Percentiles rank a stretch among this genome's conserved stretches.
phyloP scores from a whole-genome alignment of 2,797 vertebrate genomes.

The Hyperoplus lanceolatus region DNA sequence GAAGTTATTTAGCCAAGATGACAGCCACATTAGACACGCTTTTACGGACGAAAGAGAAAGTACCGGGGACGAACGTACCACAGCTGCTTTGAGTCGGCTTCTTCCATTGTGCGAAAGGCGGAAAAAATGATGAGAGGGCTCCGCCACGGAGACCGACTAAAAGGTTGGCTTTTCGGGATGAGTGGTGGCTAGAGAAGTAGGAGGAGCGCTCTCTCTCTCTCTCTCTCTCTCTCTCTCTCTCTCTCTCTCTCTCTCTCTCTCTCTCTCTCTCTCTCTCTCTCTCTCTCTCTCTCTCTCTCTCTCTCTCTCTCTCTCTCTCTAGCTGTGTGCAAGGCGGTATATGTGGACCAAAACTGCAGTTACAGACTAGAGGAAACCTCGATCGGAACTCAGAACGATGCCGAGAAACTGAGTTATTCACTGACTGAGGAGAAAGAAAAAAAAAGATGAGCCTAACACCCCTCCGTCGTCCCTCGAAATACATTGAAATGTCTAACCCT shows the following conservation, averaged over 20 bases:
- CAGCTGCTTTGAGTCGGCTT: conserved; percentile 63
- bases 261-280: conserved; percentile 44
- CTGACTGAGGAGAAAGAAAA: neutral
- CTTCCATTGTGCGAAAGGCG: conserved; percentile 63
- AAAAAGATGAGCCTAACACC: neutral
- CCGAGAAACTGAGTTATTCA: conserved; percentile 35
- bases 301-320: conserved; percentile 37
- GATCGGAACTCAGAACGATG: conserved; percentile 26
- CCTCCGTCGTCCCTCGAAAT: neutral
- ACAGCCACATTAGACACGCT: conserved; percentile 27
- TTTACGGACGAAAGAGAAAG: conserved; percentile 45
- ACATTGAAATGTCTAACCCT: neutral
- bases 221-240: conserved; percentile 45
- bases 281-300: conserved; percentile 44
- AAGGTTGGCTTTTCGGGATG: conserved; percentile 60
- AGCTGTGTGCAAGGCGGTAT: conserved; percentile 50
- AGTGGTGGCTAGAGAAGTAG: conserved; percentile 58
- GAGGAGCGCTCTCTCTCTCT: conserved; percentile 45
- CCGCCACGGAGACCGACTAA: conserved; percentile 60
- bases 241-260: conserved; percentile 36
- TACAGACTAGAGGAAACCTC: conserved; percentile 32
- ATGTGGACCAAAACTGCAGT: conserved; percentile 52
- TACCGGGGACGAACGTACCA: conserved; percentile 57
- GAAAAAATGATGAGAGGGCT: conserved; percentile 53
- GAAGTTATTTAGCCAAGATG: conserved; percentile 66